Percentiles rank a stretch among this genome's conserved stretches.
Evolutionary conservation across 1,140 invertebrate genomes (phyloP).

Genomic region (Trachelipus rathkii): DNA sequence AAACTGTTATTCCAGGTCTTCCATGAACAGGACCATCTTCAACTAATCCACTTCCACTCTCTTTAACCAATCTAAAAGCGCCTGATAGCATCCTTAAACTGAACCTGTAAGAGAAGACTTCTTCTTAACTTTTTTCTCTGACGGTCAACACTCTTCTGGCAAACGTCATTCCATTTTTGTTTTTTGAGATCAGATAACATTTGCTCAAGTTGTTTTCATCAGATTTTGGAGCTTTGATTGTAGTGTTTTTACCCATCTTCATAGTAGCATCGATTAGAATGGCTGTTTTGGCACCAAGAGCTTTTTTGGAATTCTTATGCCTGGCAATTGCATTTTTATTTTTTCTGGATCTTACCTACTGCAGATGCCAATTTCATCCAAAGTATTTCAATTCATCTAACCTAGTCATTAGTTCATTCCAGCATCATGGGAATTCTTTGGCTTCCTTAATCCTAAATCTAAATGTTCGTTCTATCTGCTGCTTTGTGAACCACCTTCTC

Average conservation of each 20-base stretch:
- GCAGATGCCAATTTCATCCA: constrained; percentile 74
- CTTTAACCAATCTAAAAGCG: constrained; percentile 87
- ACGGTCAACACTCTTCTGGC: constrained; percentile 87
- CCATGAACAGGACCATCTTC: constrained; percentile 84
- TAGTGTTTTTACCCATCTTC: constrained; percentile 78
- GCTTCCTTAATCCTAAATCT: constrained; percentile 95
- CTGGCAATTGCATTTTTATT: constrained; percentile 83
- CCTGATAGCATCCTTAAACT: constrained; percentile 92
- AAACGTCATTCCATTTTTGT: constrained; percentile 91
- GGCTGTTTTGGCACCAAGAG: constrained; percentile 83
- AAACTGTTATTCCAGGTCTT: constrained; percentile 93
- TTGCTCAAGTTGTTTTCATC: constrained; percentile 77
- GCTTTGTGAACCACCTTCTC: constrained; percentile 93
- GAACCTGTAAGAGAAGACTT: constrained; percentile 86
- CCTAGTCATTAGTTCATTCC: constrained; percentile 72
- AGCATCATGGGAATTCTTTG: constrained; percentile 89
- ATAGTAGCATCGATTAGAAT: constrained; percentile 82
- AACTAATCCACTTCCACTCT: constrained; percentile 70
- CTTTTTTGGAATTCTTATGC: constrained; percentile 92
- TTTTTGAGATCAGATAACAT: constrained; percentile 86
- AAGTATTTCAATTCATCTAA: constrained; percentile 74
- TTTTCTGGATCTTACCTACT: constrained; percentile 80
- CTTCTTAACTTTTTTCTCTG: constrained; percentile 92
- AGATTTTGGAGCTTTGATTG: constrained; percentile 89
- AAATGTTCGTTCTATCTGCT: constrained; percentile 85